Conservation (phyloP, 2,113 vertebrate genomes). For the Geococcyx californianus region DNA sequence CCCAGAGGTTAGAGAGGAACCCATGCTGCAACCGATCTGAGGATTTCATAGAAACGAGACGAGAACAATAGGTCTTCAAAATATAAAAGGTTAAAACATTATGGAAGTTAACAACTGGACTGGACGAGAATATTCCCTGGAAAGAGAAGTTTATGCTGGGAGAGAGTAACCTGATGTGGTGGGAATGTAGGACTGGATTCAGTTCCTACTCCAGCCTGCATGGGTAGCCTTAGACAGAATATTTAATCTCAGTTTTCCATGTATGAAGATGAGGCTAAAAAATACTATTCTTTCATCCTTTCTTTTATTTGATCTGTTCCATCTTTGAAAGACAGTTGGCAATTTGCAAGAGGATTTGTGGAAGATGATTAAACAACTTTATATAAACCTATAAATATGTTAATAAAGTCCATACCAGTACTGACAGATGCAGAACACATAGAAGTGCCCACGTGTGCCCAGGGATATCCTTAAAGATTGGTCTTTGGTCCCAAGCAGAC, state of each 20-base stretch:
- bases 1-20: neutral
- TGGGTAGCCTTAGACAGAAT: neutral
- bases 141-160: neutral
- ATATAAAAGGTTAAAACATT: neutral
- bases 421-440: neutral
- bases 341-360: neutral
- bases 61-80: neutral
- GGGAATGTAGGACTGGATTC: neutral
- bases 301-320: neutral
- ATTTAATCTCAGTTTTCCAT: neutral
- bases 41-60: neutral
- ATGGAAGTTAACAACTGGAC: neutral
- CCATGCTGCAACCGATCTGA: neutral
- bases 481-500: neutral
- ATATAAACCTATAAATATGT: neutral
- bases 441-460: rapidly evolving
- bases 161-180: neutral
- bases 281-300: neutral
- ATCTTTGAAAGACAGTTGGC: neutral
- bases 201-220: neutral
- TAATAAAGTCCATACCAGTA: neutral
- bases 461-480: neutral
- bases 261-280: neutral
- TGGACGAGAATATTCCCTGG: neutral
- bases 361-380: neutral